Base-by-base conservation (phyloP, 2,797 vertebrate genomes). In the Sebastes diaconus region DNA sequence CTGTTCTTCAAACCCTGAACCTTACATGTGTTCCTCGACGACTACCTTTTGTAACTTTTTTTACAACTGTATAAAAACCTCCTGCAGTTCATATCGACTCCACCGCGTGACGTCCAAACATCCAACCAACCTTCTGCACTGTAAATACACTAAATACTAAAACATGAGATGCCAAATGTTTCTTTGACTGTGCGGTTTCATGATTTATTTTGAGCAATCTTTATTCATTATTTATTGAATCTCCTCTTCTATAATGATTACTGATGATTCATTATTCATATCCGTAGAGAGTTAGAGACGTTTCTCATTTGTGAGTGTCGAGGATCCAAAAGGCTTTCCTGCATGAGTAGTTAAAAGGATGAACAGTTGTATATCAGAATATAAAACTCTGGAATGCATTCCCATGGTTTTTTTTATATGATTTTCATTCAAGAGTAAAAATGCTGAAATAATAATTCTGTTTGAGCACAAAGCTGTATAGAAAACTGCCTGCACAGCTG, bases 161-260 rank as follows among this genome's bases (percentile, higher is more conserved):
- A 42, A 61, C n/a, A 50, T 67, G 54, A 83, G 68, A 90, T 73
- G 80, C 85, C 92, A 92, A 77, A 66, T 9, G 0, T 69, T 84
- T 65, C 16, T 83, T 84, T 80, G 50, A 68, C 59, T 77, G 32
- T 74, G 63, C 34, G 32, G 50, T 34, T 77, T 75, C 27, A 65
- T 12, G 29, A 55, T 52, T 52, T 58, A 25, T 77, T 76, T 61
- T 67, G 54, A 83, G 60, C 78, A 60, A 54, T 54, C 74, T 86
- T 52, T 85, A 89, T 89, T 90, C 86, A 85, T 92, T 90, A 92
- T 91, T 92, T 90, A 88, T 93, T 90, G 73, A 87, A 67, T 77
- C 34, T 71, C 54, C 66, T 86, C 60, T 79, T 83, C 32, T 86
- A 73, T 81, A 73, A 75, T 72, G 61, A 80, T 81, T 65, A 86